These are phyloP conservation scores for Parapristionchus giblindavisi DNA, from an alignment of 2,888 invertebrate species.

Conservation along the genomic window DNA sequence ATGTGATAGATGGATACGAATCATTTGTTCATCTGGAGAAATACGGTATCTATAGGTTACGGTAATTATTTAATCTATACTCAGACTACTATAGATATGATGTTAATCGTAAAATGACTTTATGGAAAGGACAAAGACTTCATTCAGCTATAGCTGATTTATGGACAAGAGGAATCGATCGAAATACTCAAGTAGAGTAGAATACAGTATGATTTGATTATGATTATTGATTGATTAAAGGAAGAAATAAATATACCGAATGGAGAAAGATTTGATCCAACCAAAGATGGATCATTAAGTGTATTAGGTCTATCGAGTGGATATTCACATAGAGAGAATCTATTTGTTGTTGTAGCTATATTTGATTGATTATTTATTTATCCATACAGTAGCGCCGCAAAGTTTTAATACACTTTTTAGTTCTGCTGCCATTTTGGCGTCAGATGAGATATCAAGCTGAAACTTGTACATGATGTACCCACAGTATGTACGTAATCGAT, in stretches of 20 bases:
- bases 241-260: background rate
- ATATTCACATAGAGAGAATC: background rate
- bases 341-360: conserved; percentile 21
- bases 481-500: too few relatives aligned
- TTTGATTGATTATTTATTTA: conserved; percentile 16
- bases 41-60: conserved; percentile 5
- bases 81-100: too few relatives aligned
- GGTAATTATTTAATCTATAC: background rate
- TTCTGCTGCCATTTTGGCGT: too few relatives aligned
- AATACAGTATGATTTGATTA: background rate
- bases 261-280: conserved; percentile 12
- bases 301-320: conserved; percentile 17
- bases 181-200: background rate
- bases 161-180: conserved; percentile 1
- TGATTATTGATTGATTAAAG: background rate
- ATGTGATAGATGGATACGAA: background rate
- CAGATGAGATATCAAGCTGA: too few relatives aligned
- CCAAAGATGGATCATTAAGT: background rate
- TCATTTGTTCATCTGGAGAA: conserved; percentile 10
- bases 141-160: conserved; percentile 19
- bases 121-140: conserved; percentile 17
- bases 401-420: too few relatives aligned
- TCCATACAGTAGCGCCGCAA: too few relatives aligned
- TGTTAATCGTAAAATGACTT: background rate
- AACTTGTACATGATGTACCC: too few relatives aligned